phyloP scores from a whole-genome alignment of 2,888 invertebrate species.

The Eugnorisma glareosa region DNA sequence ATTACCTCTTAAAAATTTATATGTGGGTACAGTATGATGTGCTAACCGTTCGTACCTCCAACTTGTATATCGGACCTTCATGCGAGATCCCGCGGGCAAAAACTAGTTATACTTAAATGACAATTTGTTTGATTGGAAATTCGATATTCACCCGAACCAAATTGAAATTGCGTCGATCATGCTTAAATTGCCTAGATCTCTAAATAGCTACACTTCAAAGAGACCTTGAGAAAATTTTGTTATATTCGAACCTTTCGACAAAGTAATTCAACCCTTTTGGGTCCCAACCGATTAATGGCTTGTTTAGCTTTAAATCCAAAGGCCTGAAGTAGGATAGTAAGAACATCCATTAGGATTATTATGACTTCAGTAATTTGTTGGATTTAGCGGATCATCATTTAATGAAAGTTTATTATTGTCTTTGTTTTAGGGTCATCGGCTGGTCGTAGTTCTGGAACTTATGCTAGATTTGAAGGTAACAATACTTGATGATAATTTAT shows the following conservation, averaged over 20 bases:
- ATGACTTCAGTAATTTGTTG: conserved; percentile 21
- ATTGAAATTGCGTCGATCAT: not conserved
- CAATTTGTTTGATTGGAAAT: conserved; percentile 2
- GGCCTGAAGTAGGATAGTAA: conserved; percentile 1
- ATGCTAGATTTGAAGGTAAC: conserved; percentile 41
- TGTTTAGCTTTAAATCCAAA: conserved; percentile 11
- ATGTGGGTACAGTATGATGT: too few relatives aligned
- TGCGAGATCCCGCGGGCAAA: not conserved
- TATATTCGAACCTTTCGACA: conserved; percentile 24
- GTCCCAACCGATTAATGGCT: conserved; percentile 8
- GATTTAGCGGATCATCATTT: not conserved
- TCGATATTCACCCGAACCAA: not conserved
- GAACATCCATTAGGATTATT: conserved; percentile 32
- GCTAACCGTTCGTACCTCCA: too few relatives aligned
- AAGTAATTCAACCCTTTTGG: conserved; percentile 35
- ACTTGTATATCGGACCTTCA: not conserved
- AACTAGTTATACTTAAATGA: not conserved
- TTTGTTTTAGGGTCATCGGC: conserved; percentile 36
- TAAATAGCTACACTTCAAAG: conserved; percentile 19
- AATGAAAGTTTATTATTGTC: conserved; percentile 17
- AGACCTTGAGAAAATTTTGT: conserved; percentile 5
- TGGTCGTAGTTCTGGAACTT: conserved; percentile 25
- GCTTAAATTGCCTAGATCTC: conserved; percentile 11
- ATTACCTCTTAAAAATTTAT: too few relatives aligned
- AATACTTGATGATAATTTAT: not conserved